phyloP scores from a whole-genome alignment of 2,797 vertebrate genomes.

The Melanogrammus aeglefinus region DNA sequence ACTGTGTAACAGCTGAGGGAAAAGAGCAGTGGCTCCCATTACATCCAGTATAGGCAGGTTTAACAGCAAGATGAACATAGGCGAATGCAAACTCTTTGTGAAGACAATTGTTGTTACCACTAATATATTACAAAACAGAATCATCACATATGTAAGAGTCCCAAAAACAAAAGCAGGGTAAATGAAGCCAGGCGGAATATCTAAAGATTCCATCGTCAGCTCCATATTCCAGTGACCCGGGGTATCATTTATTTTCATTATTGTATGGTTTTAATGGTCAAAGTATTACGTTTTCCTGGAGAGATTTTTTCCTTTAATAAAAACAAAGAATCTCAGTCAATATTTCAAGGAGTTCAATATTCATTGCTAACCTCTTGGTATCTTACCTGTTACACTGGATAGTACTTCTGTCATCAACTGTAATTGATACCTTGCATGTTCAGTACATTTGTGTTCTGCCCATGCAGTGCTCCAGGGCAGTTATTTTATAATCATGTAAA shows the following conservation, averaged over 20 bases:
- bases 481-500: not conserved
- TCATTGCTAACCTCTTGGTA: not conserved
- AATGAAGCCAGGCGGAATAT: conserved; percentile 28
- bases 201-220: conserved; percentile 47
- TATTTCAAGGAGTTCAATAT: not conserved
- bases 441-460: not conserved
- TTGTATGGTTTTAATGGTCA: not conserved
- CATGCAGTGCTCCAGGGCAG: not conserved
- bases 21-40: conserved; percentile 63
- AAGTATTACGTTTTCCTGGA: not conserved
- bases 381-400: conserved; percentile 2
- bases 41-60: conserved; percentile 67
- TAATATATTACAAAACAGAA: conserved; percentile 59
- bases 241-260: conserved; percentile 40
- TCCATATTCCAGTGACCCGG: not conserved
- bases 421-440: not conserved
- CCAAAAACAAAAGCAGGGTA: conserved; percentile 61
- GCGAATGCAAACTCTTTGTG: conserved; percentile 61
- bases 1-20: conserved; percentile 60
- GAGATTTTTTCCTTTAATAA: not conserved
- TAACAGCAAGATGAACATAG: conserved; percentile 71
- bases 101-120: conserved; percentile 51
- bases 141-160: conserved; percentile 50
- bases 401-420: not conserved
- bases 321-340: not conserved